Evolutionary conservation across 2,113 vertebrate species (phyloP).

Genomic region (Aviceda subcristata): DNA sequence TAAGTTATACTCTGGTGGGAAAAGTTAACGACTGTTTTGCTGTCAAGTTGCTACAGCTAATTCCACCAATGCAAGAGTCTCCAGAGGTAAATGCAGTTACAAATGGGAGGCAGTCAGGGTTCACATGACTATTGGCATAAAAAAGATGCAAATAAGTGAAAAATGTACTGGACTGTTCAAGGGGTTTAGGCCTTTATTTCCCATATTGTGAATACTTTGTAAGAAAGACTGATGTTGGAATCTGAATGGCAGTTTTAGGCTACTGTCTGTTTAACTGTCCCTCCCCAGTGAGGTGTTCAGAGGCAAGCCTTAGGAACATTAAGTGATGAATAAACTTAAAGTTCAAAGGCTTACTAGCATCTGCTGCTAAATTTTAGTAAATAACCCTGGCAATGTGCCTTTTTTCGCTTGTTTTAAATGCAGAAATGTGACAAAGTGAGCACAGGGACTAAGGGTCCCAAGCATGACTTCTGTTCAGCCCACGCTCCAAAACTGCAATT

Average conservation of each 20-base stretch:
- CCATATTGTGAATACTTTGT: too few species aligned
- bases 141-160: neutral
- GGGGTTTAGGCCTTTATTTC: neutral
- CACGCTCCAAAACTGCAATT: neutral
- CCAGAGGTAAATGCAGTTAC: neutral
- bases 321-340: neutral
- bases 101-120: neutral
- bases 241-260: neutral
- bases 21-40: neutral
- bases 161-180: fast-evolving
- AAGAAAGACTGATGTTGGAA: neutral
- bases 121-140: fast-evolving
- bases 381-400: neutral
- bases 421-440: neutral
- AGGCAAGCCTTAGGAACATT: neutral
- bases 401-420: neutral
- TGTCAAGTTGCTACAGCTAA: neutral
- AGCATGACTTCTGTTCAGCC: neutral
- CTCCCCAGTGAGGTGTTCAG: neutral
- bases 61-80: neutral
- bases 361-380: neutral
- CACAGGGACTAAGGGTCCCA: neutral
- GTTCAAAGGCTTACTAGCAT: neutral
- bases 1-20: neutral
- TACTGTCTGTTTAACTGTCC: neutral